These are phyloP conservation scores for Polyergus mexicanus DNA, from an alignment of 1,140 invertebrate genomes.

Conservation along the genomic window DNA sequence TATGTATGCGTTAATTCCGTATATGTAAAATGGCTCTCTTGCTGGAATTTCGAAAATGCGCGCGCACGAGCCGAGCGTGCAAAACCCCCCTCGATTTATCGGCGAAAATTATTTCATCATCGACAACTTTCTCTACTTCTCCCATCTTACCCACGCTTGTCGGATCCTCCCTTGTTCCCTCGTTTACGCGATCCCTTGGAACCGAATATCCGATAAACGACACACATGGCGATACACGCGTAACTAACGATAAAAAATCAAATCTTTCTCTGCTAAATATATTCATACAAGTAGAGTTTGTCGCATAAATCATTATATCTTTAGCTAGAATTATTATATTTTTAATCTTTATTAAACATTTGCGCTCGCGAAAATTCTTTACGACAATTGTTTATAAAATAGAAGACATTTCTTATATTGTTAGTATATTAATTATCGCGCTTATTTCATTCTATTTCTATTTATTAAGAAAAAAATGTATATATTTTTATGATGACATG, in stretches of 20 bases:
- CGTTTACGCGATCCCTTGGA: slow-evolving; percentile 38
- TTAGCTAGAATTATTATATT: background rate
- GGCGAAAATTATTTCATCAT: slow-evolving; percentile 56
- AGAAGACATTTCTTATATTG: background rate
- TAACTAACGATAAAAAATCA: no score
- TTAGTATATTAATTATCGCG: background rate
- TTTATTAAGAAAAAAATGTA: no score
- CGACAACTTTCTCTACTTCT: slow-evolving; percentile 48
- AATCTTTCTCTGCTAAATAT: no score
- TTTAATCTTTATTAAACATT: background rate
- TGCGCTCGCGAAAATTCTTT: background rate
- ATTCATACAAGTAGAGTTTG: no score
- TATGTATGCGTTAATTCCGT: slow-evolving; percentile 52
- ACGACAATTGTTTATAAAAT: background rate
- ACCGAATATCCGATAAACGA: slow-evolving; percentile 31
- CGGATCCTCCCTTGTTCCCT: slow-evolving; percentile 47
- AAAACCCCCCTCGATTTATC: slow-evolving; percentile 47
- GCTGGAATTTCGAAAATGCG: slow-evolving; percentile 59
- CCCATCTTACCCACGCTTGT: background rate
- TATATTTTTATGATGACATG: no score
- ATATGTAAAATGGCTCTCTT: slow-evolving; percentile 59
- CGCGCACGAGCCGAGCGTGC: slow-evolving; percentile 47
- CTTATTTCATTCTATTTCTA: background rate
- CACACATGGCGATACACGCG: no score
- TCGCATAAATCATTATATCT: background rate